These are phyloP conservation scores for Caenorhabditis imperialis DNA, from an alignment of 2,888 invertebrate genomes.

Conservation along the genomic window DNA sequence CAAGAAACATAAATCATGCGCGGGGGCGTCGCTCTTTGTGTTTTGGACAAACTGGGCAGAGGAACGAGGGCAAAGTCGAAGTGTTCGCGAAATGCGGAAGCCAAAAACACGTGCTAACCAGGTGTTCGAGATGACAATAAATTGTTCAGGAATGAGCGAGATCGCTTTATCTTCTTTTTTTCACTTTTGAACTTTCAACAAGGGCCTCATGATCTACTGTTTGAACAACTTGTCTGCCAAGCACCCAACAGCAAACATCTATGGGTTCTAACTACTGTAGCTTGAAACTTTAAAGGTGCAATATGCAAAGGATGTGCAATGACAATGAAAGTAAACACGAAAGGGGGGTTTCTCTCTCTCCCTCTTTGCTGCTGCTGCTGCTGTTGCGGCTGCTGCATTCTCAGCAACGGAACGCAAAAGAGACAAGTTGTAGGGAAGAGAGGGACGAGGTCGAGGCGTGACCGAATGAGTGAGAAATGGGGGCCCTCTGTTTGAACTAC, in stretches of 20 bases:
- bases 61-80: slow-evolving; percentile 4
- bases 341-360: slow-evolving; percentile 14
- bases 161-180: slow-evolving; percentile 10
- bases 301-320: slow-evolving; percentile 11
- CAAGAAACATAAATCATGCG: slow-evolving; percentile 24
- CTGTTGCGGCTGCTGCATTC: slow-evolving; percentile 22
- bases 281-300: no score
- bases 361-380: slow-evolving; percentile 10
- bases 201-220: slow-evolving; percentile 47
- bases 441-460: slow-evolving; percentile 49
- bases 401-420: slow-evolving; percentile 35
- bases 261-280: background rate
- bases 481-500: slow-evolving; percentile 46
- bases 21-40: slow-evolving; percentile 16
- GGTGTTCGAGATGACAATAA: background rate
- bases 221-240: slow-evolving; percentile 37
- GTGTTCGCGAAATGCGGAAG: slow-evolving; percentile 12
- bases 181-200: slow-evolving; percentile 33
- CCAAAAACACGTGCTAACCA: slow-evolving; percentile 2
- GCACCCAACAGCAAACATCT: slow-evolving; percentile 1
- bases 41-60: slow-evolving; percentile 18
- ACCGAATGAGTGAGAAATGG: slow-evolving; percentile 53
- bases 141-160: no score
- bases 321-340: slow-evolving; percentile 45
- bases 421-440: slow-evolving; percentile 42